Conservation (phyloP, 2,113 vertebrate genomes). For the Todiramphus saurophagus region DNA sequence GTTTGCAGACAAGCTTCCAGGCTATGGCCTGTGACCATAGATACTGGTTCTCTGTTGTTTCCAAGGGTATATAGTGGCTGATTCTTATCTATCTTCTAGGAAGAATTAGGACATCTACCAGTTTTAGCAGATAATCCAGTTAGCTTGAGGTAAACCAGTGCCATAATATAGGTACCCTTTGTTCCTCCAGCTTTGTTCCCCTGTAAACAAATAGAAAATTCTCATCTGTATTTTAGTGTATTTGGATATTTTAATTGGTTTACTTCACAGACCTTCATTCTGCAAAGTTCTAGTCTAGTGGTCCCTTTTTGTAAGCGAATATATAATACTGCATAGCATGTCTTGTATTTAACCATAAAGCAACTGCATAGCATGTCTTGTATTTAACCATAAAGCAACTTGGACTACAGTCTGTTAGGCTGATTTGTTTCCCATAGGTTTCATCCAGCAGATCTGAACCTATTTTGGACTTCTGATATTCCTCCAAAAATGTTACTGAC, state of each 20-base stretch:
- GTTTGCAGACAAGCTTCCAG: neutral
- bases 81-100: neutral
- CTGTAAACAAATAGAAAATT: neutral
- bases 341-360: neutral
- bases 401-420: neutral
- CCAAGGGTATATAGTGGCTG: neutral
- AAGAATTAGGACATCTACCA: neutral
- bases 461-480: neutral
- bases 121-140: neutral
- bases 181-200: neutral
- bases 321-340: neutral
- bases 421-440: constrained; percentile 6
- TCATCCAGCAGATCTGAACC: neutral
- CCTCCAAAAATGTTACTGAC: neutral
- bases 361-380: neutral
- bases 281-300: neutral
- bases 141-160: neutral
- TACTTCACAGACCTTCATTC: neutral
- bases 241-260: neutral
- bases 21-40: neutral
- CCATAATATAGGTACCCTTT: neutral
- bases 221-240: neutral
- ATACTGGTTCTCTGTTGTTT: neutral
- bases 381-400: neutral
- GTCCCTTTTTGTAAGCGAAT: neutral